Percentiles rank a stretch among this genome's conserved stretches.
Conservation (phyloP, 2,888 invertebrate genomes). For the Parascotia fuliginaria region DNA sequence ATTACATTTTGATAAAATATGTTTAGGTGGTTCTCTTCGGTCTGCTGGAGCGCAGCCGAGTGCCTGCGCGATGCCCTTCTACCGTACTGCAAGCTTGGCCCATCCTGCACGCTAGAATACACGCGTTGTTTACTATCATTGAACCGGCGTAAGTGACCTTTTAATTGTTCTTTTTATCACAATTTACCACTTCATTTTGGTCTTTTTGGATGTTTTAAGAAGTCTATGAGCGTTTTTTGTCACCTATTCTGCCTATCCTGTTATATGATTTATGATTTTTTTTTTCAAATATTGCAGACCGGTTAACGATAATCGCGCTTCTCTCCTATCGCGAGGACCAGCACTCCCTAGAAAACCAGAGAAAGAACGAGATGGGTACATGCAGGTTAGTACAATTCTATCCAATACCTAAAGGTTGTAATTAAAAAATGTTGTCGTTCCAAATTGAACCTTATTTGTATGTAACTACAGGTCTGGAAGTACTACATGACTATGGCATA, state of each 20-base stretch:
- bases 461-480: slow-evolving; percentile 91
- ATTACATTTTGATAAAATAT: no score
- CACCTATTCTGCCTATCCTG: no score
- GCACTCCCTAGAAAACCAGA: slow-evolving; percentile 95
- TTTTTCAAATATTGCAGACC: slow-evolving; percentile 87
- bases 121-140: slow-evolving; percentile 95
- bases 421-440: no score
- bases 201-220: no score
- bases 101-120: slow-evolving; percentile 95
- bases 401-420: not conserved
- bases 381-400: slow-evolving; percentile 86
- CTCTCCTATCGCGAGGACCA: slow-evolving; percentile 93
- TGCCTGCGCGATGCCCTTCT: slow-evolving; percentile 93
- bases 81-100: slow-evolving; percentile 98
- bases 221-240: no score
- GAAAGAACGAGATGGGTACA: slow-evolving; percentile 96
- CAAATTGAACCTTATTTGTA: not conserved
- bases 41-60: slow-evolving; percentile 93
- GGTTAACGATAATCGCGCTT: slow-evolving; percentile 98
- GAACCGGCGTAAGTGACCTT: slow-evolving; percentile 97
- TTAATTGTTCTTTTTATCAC: no score
- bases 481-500: slow-evolving; percentile 99
- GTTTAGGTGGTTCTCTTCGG: slow-evolving; percentile 91
- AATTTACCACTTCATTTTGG: no score
- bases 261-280: not conserved